phyloP scores from a whole-genome alignment of 2,113 vertebrate genomes.

The Pollachius pollachius region DNA sequence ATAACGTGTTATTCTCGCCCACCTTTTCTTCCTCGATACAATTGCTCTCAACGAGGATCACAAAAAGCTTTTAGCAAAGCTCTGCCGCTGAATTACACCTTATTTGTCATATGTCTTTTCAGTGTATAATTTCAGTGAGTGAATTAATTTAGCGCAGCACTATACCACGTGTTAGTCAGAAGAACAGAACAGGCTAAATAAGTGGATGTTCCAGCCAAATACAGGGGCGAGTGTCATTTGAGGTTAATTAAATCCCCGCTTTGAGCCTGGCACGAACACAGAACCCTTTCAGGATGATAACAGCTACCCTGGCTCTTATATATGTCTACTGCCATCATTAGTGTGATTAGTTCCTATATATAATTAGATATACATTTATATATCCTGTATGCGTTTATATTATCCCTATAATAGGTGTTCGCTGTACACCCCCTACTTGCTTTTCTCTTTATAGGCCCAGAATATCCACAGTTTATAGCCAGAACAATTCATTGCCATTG shows the following conservation, averaged over 20 bases:
- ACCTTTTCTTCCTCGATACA: no score
- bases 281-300: conserved; percentile 37
- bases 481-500: no score
- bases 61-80: conserved; percentile 34
- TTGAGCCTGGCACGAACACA: conserved; percentile 34
- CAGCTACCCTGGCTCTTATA: conserved; percentile 19
- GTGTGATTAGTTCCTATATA: conserved; percentile 21
- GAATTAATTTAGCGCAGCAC: conserved; percentile 47
- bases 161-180: conserved; percentile 42
- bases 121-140: conserved; percentile 48
- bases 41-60: not conserved
- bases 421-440: no score
- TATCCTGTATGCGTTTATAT: not conserved
- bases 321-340: conserved; percentile 5
- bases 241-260: conserved; percentile 63
- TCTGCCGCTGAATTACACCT: conserved; percentile 36
- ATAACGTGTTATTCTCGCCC: no score
- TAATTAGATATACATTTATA: not conserved
- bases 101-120: conserved; percentile 61
- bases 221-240: conserved; percentile 41
- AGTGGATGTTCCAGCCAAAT: conserved; percentile 50
- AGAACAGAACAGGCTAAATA: conserved; percentile 55
- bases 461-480: no score
- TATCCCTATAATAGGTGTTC: no score
- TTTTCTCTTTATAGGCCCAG: no score